phyloP scores from a whole-genome alignment of 2,113 vertebrate genomes.

The Cyanocitta stelleri region DNA sequence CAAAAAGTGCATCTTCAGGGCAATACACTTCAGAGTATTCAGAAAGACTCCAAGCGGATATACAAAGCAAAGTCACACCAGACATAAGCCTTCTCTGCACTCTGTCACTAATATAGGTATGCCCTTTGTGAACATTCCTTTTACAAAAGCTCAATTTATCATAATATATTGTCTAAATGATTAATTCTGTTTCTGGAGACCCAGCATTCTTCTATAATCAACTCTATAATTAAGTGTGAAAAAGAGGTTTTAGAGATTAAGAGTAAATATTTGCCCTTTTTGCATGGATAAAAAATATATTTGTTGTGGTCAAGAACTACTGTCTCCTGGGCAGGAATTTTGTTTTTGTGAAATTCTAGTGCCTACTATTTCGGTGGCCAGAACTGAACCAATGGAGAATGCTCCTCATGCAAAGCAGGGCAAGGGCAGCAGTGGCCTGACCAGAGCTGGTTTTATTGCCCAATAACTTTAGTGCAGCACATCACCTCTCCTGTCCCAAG shows the following conservation, averaged over 20 bases:
- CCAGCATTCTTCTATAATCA: not conserved
- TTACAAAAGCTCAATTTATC: not conserved
- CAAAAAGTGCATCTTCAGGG: not conserved
- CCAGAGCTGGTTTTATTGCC: not conserved
- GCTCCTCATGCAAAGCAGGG: not conserved
- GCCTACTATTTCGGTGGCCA: not conserved
- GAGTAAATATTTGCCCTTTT: not conserved
- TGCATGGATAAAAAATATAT: not conserved
- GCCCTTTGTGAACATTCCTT: not conserved
- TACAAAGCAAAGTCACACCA: not conserved
- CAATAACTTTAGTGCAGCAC: not conserved
- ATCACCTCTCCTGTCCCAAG: not conserved
- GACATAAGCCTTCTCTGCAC: not conserved
- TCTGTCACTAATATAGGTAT: not conserved
- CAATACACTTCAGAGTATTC: not conserved
- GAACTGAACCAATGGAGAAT: not conserved
- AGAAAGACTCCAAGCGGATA: not conserved
- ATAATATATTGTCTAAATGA: not conserved
- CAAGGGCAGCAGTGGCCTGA: not conserved
- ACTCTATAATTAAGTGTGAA: not conserved
- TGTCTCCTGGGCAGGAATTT: not conserved
- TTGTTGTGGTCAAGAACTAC: not conserved
- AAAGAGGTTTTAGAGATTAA: not conserved
- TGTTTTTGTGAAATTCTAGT: not conserved
- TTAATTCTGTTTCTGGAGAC: not conserved